phyloP scores from a whole-genome alignment of 2,113 vertebrate genomes.

The Cephalopholis sonnerati region DNA sequence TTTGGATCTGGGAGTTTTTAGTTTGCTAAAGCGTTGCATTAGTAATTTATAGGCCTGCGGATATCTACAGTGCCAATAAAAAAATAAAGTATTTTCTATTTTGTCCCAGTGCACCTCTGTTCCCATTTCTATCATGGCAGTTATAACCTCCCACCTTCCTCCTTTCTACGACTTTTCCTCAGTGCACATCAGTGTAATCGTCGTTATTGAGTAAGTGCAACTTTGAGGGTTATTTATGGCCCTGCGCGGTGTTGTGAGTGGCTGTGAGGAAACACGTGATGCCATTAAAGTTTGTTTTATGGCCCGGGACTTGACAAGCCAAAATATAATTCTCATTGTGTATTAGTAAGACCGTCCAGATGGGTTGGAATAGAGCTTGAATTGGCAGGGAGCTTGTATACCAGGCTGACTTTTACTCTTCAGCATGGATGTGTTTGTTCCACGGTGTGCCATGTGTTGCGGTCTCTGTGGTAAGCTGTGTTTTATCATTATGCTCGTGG shows the following conservation, averaged over 20 bases:
- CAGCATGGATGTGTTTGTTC: conserved; percentile 77
- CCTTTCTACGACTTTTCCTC: conserved; percentile 66
- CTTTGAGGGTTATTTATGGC: conserved; percentile 99
- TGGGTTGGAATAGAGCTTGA: conserved; percentile 91
- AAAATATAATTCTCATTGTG: conserved; percentile 99
- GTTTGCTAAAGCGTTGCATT: background rate
- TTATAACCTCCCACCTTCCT: conserved; percentile 33
- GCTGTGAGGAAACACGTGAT: conserved; percentile 98
- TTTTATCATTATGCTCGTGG: conserved; percentile 72
- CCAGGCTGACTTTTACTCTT: conserved; percentile 75
- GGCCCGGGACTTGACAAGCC: conserved; percentile 99
- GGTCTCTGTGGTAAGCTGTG: conserved; percentile 89
- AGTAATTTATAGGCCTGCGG: background rate
- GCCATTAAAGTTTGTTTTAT: conserved; percentile 99
- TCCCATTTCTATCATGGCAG: conserved; percentile 4
- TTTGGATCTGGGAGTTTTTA: background rate
- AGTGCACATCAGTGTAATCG: conserved; percentile 80
- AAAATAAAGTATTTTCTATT: background rate
- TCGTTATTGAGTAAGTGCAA: conserved; percentile 91
- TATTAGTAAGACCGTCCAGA: conserved; percentile 99
- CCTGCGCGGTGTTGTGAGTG: conserved; percentile 94
- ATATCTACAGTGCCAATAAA: background rate
- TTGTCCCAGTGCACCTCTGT: background rate
- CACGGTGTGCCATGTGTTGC: conserved; percentile 76
- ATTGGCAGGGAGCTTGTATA: conserved; percentile 84